Conservation (phyloP, 2,888 invertebrate species). For the Aporophyla nigra region DNA sequence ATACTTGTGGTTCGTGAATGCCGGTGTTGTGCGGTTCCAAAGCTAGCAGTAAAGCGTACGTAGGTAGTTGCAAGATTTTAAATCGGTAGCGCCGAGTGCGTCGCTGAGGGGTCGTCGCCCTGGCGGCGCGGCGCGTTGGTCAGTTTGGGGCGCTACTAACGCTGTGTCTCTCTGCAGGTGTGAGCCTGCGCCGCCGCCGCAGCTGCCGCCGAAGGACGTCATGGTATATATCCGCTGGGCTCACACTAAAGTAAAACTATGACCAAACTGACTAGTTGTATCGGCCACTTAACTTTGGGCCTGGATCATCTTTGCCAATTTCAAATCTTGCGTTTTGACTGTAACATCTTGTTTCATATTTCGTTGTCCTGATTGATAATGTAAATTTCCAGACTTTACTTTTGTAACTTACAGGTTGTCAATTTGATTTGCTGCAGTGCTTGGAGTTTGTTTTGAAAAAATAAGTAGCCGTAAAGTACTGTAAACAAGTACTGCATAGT, state of each 20-base stretch:
- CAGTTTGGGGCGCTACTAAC: constrained; percentile 90
- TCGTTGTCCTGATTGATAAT: constrained; percentile 87
- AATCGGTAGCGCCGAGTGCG: constrained; percentile 85
- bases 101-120: constrained; percentile 71
- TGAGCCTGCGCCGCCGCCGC: constrained; percentile 91
- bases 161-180: constrained; percentile 91
- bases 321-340: constrained; percentile 90
- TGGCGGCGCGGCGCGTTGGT: constrained; percentile 76
- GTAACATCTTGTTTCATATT: constrained; percentile 86
- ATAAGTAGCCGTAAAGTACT: constrained; percentile 91
- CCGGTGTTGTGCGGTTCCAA: constrained; percentile 69
- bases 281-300: constrained; percentile 91
- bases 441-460: constrained; percentile 91
- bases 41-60: constrained; percentile 70
- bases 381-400: constrained; percentile 87
- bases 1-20: constrained; percentile 73
- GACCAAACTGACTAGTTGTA: constrained; percentile 90
- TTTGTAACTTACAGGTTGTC: constrained; percentile 91
- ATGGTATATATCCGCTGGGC: constrained; percentile 90
- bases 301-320: constrained; percentile 89
- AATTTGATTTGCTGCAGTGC: constrained; percentile 91
- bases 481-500: constrained; percentile 91
- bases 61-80: constrained; percentile 88
- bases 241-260: constrained; percentile 90
- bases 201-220: constrained; percentile 88